Evolutionary conservation across 2,888 invertebrate genomes (phyloP), one percentile per base, ranked within the genome.

Genomic region (Mythimna vitellina): DNA sequence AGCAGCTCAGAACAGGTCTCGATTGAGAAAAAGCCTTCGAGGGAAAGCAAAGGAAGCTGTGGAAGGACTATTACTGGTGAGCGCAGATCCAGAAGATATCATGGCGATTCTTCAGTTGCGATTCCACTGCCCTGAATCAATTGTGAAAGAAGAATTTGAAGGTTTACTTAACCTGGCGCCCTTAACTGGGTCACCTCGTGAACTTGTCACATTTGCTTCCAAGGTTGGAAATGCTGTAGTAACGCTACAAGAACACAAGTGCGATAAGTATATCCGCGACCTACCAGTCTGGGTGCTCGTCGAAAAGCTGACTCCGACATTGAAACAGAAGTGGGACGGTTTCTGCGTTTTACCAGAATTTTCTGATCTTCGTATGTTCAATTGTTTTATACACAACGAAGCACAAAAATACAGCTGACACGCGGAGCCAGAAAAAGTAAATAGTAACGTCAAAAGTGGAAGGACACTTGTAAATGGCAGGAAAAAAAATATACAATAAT

Each of bases 301-400:
- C 14, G 0, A 7, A 3, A 29, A 9, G 6, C n/a, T 58, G 10
- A 17, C n/a, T 49, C 10, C 17, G 0, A 8, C 0, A n/a, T 6
- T 58, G 6, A 10, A 1, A 58, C 0, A 8, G 0, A 20, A 17
- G 22, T 66, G 60, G 65, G 5, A 8, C 17, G 0, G 0, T 7
- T 58, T 17, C n/a, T 20, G 6, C 1, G 0, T 0, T 14, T 1
- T 0, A 7, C 1, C 4, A 14, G 0, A 0, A 8, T 0, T 0
- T 0, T 2, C 17, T 22, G 5, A 12, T 32, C 29, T 58, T 66
- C 1, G 4, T 3, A 22, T 4, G 4, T 66, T 66, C 32, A 14
- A 22, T 32, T 4, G 7, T 3, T 58, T 66, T 17, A n/a, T 65
- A n/a, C 14, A n/a, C 56, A 7, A 1, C 14, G 9, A 42, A 65